Evolutionary conservation across 2,797 vertebrate species (phyloP).

Genomic region (Eleutherodactylus coqui): DNA sequence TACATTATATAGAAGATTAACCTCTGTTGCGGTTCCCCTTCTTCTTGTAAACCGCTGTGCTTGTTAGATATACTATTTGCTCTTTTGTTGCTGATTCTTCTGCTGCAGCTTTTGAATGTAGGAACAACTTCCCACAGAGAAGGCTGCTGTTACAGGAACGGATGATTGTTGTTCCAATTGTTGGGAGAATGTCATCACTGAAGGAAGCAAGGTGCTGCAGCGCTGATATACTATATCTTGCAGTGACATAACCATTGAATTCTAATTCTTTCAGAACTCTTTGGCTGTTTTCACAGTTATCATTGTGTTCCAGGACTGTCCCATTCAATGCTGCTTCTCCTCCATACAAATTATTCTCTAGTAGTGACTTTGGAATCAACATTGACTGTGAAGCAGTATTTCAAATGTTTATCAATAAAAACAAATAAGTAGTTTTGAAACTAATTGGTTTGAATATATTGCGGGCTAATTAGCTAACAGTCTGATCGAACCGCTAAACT

Average conservation of each 20-base stretch:
- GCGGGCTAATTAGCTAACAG: constrained; percentile 50
- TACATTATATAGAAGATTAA: neutral
- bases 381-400: constrained; percentile 45
- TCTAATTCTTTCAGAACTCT: constrained; percentile 42
- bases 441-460: constrained; percentile 58
- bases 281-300: constrained; percentile 26
- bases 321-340: constrained; percentile 3
- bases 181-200: constrained; percentile 28
- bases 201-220: constrained; percentile 21
- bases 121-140: constrained; percentile 40
- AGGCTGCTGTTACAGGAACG: constrained; percentile 24
- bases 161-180: constrained; percentile 29
- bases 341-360: neutral
- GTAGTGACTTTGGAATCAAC: constrained; percentile 3
- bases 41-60: constrained; percentile 22
- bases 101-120: constrained; percentile 33
- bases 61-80: constrained; percentile 11
- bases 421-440: constrained; percentile 43
- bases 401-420: constrained; percentile 49
- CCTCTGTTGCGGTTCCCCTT: neutral
- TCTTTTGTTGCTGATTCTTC: constrained; percentile 16
- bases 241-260: constrained; percentile 37
- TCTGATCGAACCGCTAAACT: constrained; percentile 51
- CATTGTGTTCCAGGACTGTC: constrained; percentile 1
- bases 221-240: constrained; percentile 23